Percentiles rank a stretch among this genome's conserved stretches.
phyloP scores from a whole-genome alignment of 2,113 vertebrate species.

The Osmerus mordax region DNA sequence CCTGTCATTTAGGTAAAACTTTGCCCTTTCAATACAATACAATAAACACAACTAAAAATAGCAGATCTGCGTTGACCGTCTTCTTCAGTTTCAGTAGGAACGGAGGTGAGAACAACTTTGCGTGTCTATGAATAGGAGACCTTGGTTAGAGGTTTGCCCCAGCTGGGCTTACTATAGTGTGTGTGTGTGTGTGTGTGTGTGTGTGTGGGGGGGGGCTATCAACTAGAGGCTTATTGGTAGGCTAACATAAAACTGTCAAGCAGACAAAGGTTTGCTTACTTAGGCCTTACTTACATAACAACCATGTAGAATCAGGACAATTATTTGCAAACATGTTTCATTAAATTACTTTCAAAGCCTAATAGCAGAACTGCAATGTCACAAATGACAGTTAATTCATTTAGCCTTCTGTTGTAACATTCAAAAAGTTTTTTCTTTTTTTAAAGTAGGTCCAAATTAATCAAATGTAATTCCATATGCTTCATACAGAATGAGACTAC shows the following conservation, averaged over 20 bases:
- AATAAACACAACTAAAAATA: conserved; percentile 65
- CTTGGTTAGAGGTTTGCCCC: conserved; percentile 49
- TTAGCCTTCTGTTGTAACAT: too few species aligned
- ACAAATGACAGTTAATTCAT: too few species aligned
- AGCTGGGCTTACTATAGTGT: conserved; percentile 39
- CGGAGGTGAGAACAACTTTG: conserved; percentile 63
- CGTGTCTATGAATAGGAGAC: conserved; percentile 57
- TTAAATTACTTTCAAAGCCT: background rate
- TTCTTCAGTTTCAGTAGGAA: conserved; percentile 49
- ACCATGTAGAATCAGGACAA: conserved; percentile 5
- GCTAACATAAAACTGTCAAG: conserved; percentile 25
- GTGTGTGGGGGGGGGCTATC: conserved; percentile 7
- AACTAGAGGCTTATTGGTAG: conserved; percentile 28
- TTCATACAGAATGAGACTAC: too few species aligned
- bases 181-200: background rate
- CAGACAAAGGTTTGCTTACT: conserved; percentile 32
- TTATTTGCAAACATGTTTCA: too few species aligned
- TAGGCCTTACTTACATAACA: conserved; percentile 24
- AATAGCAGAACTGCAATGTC: background rate
- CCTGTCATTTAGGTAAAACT: conserved; percentile 30
- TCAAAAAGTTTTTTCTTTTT: too few species aligned
- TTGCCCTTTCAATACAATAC: conserved; percentile 57
- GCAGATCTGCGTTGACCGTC: conserved; percentile 46
- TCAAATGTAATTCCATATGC: too few species aligned
- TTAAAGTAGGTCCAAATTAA: too few species aligned